Evolutionary conservation across 2,888 invertebrate genomes (phyloP), one percentile per base, ranked within the genome.

Genomic region (Agriopis leucophaearia): DNA sequence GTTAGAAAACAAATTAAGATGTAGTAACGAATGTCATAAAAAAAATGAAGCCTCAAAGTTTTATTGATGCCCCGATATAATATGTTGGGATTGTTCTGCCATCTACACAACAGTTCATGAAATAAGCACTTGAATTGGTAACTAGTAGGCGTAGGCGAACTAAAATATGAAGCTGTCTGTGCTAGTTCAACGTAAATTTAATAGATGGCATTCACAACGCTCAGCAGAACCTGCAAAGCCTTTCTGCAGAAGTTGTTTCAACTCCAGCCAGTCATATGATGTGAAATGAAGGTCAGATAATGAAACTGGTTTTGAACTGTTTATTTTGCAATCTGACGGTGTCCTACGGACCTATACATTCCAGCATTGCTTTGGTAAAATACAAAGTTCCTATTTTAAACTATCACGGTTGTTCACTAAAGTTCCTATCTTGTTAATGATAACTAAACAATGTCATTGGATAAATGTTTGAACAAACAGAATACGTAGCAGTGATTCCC

Each of bases 211-310:
- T 15, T 50, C 10, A 12, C 38, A 16, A 36, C 35, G 3, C 16
- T 27, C 18, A 13, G 38, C 0, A 13, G 7, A 9, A 45, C 0
- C 27, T 8, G 40, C 42, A 13, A 55, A 56, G 35, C 57, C 35
- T 45, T 35, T 35, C 12, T 10, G 8, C 27, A 12, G 8, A 50
- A 38, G 13, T 15, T 40, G 18, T 5, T 59, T 1, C 59, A 42
- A 9, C 40, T 3, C 47, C 18, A 55, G 45, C 38, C 16, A 51
- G 40, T 64, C 55, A 63, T 48, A 57, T 42, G 50, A 56, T 27
- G 57, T n/a, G n/a, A 64, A 50, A 63, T 35, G 55, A 48, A 56
- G 55, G 48, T 44, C 42, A 63, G 13, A 16, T 51, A 27, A 18
- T 40, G 27, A 56, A 50, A 50, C 48, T 48, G 48, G 55, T 56